Conservation (phyloP, 2,888 invertebrate species). For the Pachycephus smyrnensis region DNA sequence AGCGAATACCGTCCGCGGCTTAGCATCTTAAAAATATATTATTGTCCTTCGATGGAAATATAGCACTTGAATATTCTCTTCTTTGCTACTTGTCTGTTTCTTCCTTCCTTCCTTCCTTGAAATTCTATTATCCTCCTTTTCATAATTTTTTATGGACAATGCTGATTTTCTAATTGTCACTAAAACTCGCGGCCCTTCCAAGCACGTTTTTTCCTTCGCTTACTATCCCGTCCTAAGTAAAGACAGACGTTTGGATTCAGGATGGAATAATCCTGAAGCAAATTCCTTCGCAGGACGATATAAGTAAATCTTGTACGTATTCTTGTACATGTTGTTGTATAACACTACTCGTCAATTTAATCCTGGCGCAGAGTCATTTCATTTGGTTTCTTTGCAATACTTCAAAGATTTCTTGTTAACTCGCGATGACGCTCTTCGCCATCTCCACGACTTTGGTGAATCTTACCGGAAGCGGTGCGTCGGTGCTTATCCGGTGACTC, state of each 20-base stretch:
- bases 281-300: background rate
- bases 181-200: background rate
- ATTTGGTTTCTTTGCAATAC: slow-evolving; percentile 23
- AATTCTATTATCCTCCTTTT: background rate
- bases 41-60: slow-evolving; percentile 66
- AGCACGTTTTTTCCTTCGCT: background rate
- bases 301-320: background rate
- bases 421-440: slow-evolving; percentile 9
- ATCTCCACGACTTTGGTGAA: background rate
- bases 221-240: background rate
- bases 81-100: slow-evolving; percentile 7
- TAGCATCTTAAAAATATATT: slow-evolving; percentile 64
- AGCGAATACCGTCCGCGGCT: background rate
- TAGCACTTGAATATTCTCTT: slow-evolving; percentile 50
- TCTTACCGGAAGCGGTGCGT: background rate
- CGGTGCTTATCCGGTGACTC: background rate
- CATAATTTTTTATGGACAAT: background rate
- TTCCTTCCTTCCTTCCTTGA: background rate
- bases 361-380: background rate
- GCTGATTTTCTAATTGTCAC: background rate
- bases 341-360: background rate
- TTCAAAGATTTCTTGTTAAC: slow-evolving; percentile 25
- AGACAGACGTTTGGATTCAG: background rate
- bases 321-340: background rate
- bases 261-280: background rate